Conservation (phyloP, 2,888 invertebrate genomes). For the Tinea trinotella region DNA sequence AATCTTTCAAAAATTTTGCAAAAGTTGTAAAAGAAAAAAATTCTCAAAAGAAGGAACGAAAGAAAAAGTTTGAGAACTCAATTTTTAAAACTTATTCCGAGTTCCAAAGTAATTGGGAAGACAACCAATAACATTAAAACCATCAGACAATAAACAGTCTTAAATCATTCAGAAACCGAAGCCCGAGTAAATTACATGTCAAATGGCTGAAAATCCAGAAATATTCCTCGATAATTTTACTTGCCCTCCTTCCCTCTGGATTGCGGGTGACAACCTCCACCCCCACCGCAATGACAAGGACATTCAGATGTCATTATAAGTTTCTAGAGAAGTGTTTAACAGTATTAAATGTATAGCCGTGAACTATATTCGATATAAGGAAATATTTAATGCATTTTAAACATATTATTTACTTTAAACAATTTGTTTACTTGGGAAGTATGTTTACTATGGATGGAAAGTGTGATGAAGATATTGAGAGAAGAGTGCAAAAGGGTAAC, state of each 20-base stretch:
- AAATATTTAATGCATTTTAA: too few species aligned
- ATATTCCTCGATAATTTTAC: slow-evolving; percentile 45
- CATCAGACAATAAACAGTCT: slow-evolving; percentile 52
- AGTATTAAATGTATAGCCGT: neutral
- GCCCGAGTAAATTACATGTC: slow-evolving; percentile 58
- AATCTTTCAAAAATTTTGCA: too few species aligned
- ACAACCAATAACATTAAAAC: slow-evolving; percentile 26
- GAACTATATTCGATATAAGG: neutral
- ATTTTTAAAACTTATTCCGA: neutral
- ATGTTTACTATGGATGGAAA: too few species aligned
- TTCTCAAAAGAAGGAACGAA: too few species aligned
- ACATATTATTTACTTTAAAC: too few species aligned
- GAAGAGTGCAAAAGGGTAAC: too few species aligned
- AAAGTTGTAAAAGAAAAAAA: too few species aligned
- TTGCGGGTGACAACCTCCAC: slow-evolving; percentile 14
- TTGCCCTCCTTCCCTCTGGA: slow-evolving; percentile 22
- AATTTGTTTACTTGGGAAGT: too few species aligned
- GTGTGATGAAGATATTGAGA: too few species aligned
- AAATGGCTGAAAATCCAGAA: slow-evolving; percentile 60
- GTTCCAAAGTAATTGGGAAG: neutral
- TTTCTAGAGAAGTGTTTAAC: slow-evolving; percentile 29
- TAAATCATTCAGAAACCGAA: slow-evolving; percentile 41
- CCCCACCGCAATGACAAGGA: slow-evolving; percentile 49
- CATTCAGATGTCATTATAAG: slow-evolving; percentile 70
- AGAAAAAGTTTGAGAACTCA: neutral